A percentile compares a stretch with the other conserved stretches of the same genome.
These are phyloP conservation scores for Puntigrus tetrazona DNA, from an alignment of 2,113 vertebrate species.

Conservation along the genomic window DNA sequence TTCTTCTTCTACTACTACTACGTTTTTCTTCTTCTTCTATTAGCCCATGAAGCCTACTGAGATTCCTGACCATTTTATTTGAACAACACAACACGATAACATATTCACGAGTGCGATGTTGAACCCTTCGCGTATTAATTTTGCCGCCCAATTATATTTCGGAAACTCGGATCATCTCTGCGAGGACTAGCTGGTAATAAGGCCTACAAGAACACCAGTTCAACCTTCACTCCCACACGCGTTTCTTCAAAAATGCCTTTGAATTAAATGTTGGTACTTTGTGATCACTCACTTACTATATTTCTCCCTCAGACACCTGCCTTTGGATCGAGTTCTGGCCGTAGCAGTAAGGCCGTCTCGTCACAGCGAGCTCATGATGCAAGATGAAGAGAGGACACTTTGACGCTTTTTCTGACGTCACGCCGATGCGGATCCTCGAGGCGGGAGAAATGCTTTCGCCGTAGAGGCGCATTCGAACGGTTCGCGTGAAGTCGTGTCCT, in stretches of 20 bases:
- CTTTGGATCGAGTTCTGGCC: not conserved
- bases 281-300: not conserved
- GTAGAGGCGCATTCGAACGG: not conserved
- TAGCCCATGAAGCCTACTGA: not conserved
- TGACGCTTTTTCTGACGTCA: conserved; percentile 58
- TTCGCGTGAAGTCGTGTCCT: not conserved
- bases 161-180: not conserved
- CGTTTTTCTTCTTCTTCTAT: not conserved
- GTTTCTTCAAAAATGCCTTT: no score
- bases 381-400: conserved; percentile 41
- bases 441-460: conserved; percentile 11
- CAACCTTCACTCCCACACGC: no score
- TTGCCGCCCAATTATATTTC: not conserved
- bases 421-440: conserved; percentile 51
- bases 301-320: not conserved
- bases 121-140: not conserved
- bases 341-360: not conserved
- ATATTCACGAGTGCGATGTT: conserved; percentile 37
- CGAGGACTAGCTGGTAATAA: not conserved
- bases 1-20: no score
- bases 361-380: not conserved
- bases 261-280: no score
- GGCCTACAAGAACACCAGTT: not conserved
- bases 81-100: not conserved
- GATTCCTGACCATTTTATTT: not conserved